Conservation (phyloP, 2,113 vertebrate genomes). For the Myotis yumanensis region DNA sequence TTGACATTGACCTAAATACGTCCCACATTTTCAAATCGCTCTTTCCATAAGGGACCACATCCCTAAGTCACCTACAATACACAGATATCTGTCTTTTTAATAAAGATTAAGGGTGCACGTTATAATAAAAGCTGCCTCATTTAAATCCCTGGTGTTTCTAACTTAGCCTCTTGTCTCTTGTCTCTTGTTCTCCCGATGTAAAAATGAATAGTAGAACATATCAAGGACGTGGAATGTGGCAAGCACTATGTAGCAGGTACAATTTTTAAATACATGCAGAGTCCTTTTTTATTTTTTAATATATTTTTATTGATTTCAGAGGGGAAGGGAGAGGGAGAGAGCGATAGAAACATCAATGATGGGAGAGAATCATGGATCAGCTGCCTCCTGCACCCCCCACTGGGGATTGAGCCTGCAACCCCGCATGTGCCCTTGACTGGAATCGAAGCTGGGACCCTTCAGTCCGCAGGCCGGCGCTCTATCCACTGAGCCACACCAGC, state of each 20-base stretch:
- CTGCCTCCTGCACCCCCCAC: no score
- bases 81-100: not conserved
- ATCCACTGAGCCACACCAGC: no score
- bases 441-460: no score
- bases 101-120: not conserved
- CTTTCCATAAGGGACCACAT: not conserved
- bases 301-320: no score
- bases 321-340: no score
- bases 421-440: no score
- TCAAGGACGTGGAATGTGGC: not conserved
- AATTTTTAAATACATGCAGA: no score
- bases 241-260: not conserved
- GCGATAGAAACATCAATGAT: no score
- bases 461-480: no score
- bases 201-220: not conserved
- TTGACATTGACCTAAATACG: constrained; percentile 15
- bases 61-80: not conserved
- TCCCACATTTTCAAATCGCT: not conserved
- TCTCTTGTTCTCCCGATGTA: not conserved
- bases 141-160: not conserved
- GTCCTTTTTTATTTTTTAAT: no score
- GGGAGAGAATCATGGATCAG: no score
- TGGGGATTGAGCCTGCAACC: no score
- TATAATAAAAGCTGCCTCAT: not conserved
- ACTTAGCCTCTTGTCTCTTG: not conserved